Conservation (phyloP, 2,888 invertebrate species). For the Tipula helvola region DNA sequence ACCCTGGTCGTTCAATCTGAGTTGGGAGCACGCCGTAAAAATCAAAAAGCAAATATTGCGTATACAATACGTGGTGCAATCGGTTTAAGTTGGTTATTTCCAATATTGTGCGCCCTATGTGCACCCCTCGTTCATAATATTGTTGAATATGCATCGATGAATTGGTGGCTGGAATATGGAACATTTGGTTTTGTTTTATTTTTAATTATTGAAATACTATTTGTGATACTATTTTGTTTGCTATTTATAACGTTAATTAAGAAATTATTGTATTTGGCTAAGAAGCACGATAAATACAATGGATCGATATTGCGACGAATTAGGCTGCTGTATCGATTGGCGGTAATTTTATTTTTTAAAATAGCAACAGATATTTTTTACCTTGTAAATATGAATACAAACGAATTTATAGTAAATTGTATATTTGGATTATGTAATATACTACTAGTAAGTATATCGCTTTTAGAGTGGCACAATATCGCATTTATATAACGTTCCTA, state of each 20-base stretch:
- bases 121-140: slow-evolving; percentile 35
- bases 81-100: slow-evolving; percentile 35
- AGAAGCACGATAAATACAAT: slow-evolving; percentile 47
- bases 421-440: slow-evolving; percentile 44
- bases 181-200: slow-evolving; percentile 51
- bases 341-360: slow-evolving; percentile 45
- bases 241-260: slow-evolving; percentile 54
- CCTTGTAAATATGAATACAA: slow-evolving; percentile 49
- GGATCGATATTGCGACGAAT: slow-evolving; percentile 43
- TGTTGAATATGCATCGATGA: slow-evolving; percentile 34
- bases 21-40: slow-evolving; percentile 24
- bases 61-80: slow-evolving; percentile 33
- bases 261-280: slow-evolving; percentile 44
- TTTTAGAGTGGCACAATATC: too few relatives aligned
- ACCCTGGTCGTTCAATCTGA: slow-evolving; percentile 33
- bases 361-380: slow-evolving; percentile 47
- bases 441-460: slow-evolving; percentile 42
- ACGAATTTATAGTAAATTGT: slow-evolving; percentile 44
- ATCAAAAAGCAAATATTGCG: slow-evolving; percentile 18
- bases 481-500: too few relatives aligned
- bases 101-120: slow-evolving; percentile 32
- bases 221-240: slow-evolving; percentile 52
- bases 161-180: slow-evolving; percentile 51
- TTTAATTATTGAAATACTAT: slow-evolving; percentile 52
- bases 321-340: slow-evolving; percentile 47